These are phyloP conservation scores for Bryconaethiops microstoma DNA, from an alignment of 2,797 vertebrate species.

Conservation along the genomic window DNA sequence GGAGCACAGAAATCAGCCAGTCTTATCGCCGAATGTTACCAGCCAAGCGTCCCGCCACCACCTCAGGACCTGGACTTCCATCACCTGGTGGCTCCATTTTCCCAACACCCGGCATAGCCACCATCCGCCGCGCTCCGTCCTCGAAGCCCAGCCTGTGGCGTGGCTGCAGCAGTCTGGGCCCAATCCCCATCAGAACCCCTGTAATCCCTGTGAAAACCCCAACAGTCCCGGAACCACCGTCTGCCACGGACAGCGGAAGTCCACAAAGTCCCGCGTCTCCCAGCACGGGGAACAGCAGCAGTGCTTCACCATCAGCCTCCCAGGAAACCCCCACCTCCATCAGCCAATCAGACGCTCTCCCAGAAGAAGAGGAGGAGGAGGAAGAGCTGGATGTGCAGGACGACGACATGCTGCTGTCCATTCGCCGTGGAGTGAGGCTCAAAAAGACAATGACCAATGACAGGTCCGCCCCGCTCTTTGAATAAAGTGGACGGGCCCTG, in stretches of 20 bases:
- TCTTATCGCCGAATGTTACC: slow-evolving; percentile 96
- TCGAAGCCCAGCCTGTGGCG: slow-evolving; percentile 85
- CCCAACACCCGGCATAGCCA: slow-evolving; percentile 89
- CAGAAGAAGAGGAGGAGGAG: slow-evolving; percentile 66
- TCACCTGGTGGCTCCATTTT: slow-evolving; percentile 79
- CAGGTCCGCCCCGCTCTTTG: slow-evolving; percentile 90
- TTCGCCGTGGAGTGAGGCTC: slow-evolving; percentile 91
- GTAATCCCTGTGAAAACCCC: slow-evolving; percentile 84
- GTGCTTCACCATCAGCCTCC: not conserved
- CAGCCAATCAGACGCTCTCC: slow-evolving; percentile 57
- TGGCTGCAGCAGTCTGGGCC: slow-evolving; percentile 74
- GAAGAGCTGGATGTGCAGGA: slow-evolving; percentile 74
- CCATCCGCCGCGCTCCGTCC: slow-evolving; percentile 87
- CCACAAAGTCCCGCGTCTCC: slow-evolving; percentile 75
- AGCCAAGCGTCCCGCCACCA: slow-evolving; percentile 95
- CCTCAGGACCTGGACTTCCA: slow-evolving; percentile 91
- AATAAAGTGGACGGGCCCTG: slow-evolving; percentile 68
- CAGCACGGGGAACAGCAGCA: slow-evolving; percentile 55
- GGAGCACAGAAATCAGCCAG: slow-evolving; percentile 96
- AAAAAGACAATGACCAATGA: slow-evolving; percentile 93
- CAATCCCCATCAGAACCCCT: slow-evolving; percentile 85
- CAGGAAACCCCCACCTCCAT: slow-evolving; percentile 1
- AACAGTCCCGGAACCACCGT: slow-evolving; percentile 83
- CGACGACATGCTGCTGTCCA: slow-evolving; percentile 91
- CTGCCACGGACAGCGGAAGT: slow-evolving; percentile 68